Percentiles rank a stretch among this genome's conserved stretches.
Evolutionary conservation across 2,888 invertebrate genomes (phyloP).

Genomic region (Neoaliturus tenellus): DNA sequence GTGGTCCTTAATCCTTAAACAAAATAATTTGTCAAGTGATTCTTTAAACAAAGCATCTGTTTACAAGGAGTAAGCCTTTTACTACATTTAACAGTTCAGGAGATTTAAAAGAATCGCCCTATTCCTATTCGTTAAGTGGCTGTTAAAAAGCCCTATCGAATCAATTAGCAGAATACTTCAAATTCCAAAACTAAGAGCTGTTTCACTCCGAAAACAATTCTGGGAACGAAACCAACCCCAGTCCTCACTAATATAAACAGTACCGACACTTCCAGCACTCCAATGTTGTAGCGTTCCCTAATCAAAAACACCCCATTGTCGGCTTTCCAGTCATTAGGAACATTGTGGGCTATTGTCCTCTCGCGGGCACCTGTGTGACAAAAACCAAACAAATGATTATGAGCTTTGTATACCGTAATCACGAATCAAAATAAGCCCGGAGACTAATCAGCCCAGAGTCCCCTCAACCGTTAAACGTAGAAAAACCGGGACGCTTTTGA

Average conservation of each 20-base stretch:
- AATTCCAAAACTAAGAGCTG: neutral
- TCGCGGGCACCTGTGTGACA: constrained; percentile 36
- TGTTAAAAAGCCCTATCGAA: neutral
- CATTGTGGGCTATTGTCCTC: neutral
- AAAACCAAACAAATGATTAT: constrained; percentile 55
- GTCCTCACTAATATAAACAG: constrained; percentile 22
- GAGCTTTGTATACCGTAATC: constrained; percentile 45
- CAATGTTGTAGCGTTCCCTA: neutral
- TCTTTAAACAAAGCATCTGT: too few relatives aligned
- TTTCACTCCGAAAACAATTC: neutral
- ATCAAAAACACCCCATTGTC: constrained; percentile 30
- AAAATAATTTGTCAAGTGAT: too few relatives aligned
- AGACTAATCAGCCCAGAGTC: constrained; percentile 41
- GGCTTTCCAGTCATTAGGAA: constrained; percentile 43
- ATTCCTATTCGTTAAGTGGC: neutral
- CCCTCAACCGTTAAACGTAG: constrained; percentile 45
- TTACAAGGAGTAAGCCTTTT: too few relatives aligned
- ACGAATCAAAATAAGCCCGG: constrained; percentile 37
- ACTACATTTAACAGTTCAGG: too few relatives aligned
- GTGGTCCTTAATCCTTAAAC: too few relatives aligned
- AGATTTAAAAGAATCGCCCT: too few relatives aligned
- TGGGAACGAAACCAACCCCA: neutral
- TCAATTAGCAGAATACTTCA: neutral
- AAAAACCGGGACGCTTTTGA: constrained; percentile 8
- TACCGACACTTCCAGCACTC: neutral